Base-by-base conservation (phyloP, 2,888 invertebrate species). In the Shargacucullia verbasci region DNA sequence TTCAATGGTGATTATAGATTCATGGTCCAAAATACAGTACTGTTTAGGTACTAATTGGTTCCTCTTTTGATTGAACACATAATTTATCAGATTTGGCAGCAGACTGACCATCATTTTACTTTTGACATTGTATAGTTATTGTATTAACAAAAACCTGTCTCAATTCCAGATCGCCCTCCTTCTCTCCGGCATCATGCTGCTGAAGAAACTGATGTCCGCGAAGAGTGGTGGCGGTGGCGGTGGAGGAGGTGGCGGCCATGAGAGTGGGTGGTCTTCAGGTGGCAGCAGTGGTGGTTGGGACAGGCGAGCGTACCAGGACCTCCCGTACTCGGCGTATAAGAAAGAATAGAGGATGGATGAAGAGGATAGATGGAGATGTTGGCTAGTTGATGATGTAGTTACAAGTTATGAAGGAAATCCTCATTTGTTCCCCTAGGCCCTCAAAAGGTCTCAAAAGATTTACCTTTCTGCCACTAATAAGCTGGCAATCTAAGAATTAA, bases 151-250 rank as follows among this genome's bases (percentile, higher is more conserved):
- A 27, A 5, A 11, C 4, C 33, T 48, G 33, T 53, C 39, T 56
- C 43, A 81, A 27, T 95, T 96, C 59, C 96, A 97, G 94, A 97
- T 98, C 76, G 98, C 98, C 0, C 91, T 98, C 0, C 95, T 98
- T 8, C 91, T 98, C 35, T 96, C 98, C 3, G 96, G 97, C 64
- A 97, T 98, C 82, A 97, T 98, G 79, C 96, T 97, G 0, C 86
- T 98, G 44, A 98, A 98, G 95, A 98, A 98, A 86, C 90, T 98
- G 33, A 94, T 97, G 81, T 94, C 96, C 0, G 95, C 96, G 77
- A 97, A 97, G 84, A 95, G 95, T 38, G 92, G 95, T 12, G 93
- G 95, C 4, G 87, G 88, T 31, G 94, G 95, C 7, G 91, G 92
- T 12, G 87, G 88, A 29, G 94, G 94, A 29, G 90, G 94, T 38